phyloP scores from a whole-genome alignment of 1,140 invertebrate species.

The Nautilus pompilius region DNA sequence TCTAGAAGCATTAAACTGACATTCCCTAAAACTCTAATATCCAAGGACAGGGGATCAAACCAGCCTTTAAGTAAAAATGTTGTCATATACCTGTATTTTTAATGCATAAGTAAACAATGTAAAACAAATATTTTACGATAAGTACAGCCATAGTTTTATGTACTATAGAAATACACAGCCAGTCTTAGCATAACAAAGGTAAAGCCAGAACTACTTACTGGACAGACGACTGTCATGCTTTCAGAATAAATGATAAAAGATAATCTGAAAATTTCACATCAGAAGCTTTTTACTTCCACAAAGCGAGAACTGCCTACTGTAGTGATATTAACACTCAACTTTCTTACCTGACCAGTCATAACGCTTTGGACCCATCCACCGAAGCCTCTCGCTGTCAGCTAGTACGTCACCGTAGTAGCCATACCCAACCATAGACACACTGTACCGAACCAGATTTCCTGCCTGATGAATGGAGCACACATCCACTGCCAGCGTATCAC shows the following conservation, averaged over 20 bases:
- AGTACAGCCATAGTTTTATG: too few species aligned
- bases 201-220: neutral
- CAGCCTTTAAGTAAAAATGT: too few species aligned
- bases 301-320: too few species aligned
- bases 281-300: neutral
- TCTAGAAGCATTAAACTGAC: too few species aligned
- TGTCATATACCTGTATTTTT: too few species aligned
- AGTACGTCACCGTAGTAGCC: constrained; percentile 86
- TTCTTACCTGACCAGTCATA: constrained; percentile 75
- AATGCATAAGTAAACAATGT: too few species aligned
- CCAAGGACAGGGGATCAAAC: too few species aligned
- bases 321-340: too few species aligned
- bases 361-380: constrained; percentile 85
- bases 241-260: neutral
- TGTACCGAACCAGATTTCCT: constrained; percentile 67
- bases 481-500: constrained; percentile 71
- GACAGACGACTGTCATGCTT: neutral
- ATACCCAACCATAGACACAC: constrained; percentile 79
- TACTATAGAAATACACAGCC: too few species aligned
- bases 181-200: neutral
- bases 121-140: too few species aligned
- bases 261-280: neutral
- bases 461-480: constrained; percentile 73
- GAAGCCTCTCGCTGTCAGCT: constrained; percentile 74
- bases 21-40: too few species aligned